These are phyloP conservation scores for Melipona quadrifasciata DNA, from an alignment of 1,140 invertebrate species.

Conservation along the genomic window DNA sequence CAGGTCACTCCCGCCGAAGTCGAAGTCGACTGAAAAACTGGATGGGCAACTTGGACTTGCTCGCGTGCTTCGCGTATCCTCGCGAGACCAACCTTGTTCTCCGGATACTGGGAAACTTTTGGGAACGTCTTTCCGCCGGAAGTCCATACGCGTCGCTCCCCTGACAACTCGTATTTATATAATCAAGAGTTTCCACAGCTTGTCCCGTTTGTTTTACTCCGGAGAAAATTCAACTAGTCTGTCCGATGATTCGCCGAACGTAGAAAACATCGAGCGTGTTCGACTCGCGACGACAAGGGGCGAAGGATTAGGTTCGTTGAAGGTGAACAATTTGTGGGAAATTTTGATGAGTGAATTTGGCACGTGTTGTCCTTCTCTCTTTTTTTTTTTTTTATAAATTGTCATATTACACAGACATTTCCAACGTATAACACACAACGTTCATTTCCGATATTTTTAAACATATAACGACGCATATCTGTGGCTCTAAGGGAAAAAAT, in stretches of 20 bases:
- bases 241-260: background rate
- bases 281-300: no score
- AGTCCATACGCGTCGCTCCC: conserved; percentile 3
- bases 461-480: no score
- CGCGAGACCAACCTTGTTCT: background rate
- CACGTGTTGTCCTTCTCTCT: no score
- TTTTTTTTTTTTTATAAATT: no score
- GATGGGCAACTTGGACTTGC: conserved; percentile 3
- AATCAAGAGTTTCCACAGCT: conserved; percentile 27
- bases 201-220: background rate
- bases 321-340: no score
- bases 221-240: background rate
- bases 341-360: no score
- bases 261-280: background rate
- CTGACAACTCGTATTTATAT: conserved; percentile 8
- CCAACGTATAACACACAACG: no score
- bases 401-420: no score
- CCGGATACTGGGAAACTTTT: background rate
- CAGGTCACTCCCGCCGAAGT: background rate
- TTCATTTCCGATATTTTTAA: no score
- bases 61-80: background rate
- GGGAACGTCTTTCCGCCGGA: conserved; percentile 2
- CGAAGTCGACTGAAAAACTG: background rate
- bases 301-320: no score
- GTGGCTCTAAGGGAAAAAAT: no score